Conservation (phyloP, 2,113 vertebrate species). For the Hyperopisus bebe region DNA sequence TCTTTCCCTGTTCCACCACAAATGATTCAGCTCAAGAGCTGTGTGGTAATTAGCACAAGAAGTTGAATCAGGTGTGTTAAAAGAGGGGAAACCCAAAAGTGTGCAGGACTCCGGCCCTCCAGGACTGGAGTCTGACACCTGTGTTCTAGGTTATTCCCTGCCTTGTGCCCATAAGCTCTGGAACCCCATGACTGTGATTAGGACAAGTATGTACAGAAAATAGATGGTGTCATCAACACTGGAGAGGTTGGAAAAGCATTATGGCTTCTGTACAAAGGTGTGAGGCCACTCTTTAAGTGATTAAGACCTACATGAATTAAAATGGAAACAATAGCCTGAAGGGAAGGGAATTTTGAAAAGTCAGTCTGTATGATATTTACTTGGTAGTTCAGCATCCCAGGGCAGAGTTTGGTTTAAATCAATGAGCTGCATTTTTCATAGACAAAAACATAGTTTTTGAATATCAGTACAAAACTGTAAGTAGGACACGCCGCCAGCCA, state of each 20-base stretch:
- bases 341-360: background rate
- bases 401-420: background rate
- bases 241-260: background rate
- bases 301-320: background rate
- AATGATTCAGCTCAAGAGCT: no score
- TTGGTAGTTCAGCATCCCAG: background rate
- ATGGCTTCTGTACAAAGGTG: background rate
- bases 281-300: background rate
- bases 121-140: no score
- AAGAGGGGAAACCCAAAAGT: no score
- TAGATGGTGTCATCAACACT: background rate
- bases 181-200: background rate
- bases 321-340: background rate
- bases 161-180: background rate
- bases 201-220: background rate
- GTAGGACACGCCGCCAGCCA: background rate
- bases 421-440: background rate
- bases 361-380: background rate
- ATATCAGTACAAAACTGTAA: background rate
- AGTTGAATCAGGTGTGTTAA: no score
- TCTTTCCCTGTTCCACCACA: no score
- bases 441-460: background rate
- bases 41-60: no score
- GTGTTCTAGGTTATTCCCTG: background rate
- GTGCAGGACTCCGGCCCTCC: no score